phyloP scores from a whole-genome alignment of 2,797 vertebrate genomes.

The Momotus momota region DNA sequence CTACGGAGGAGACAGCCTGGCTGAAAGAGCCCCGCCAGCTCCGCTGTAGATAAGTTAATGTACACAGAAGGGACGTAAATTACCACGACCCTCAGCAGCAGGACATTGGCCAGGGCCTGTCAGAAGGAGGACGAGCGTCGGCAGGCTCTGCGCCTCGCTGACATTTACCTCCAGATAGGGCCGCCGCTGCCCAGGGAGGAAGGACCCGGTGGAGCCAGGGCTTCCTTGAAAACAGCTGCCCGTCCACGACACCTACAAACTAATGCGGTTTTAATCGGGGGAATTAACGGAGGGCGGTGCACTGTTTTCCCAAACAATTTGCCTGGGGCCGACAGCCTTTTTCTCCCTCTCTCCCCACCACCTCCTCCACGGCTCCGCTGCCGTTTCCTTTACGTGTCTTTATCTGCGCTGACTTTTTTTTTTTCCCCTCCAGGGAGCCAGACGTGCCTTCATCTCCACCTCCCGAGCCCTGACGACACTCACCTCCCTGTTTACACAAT shows the following conservation, averaged over 20 bases:
- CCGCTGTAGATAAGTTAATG: conserved; percentile 98
- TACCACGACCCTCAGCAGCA: conserved; percentile 95
- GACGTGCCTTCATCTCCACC: conserved; percentile 62
- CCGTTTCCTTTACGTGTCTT: conserved; percentile 64
- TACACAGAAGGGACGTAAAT: conserved; percentile 93
- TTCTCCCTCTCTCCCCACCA: neutral
- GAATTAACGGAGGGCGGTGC: conserved; percentile 74
- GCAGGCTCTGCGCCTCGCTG: conserved; percentile 77
- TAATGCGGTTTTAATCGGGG: conserved; percentile 81
- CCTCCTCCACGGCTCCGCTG: conserved; percentile 43
- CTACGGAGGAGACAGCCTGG: conserved; percentile 95
- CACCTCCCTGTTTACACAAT: conserved; percentile 81
- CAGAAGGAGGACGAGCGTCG: conserved; percentile 91
- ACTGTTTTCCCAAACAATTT: conserved; percentile 66
- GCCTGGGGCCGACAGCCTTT: conserved; percentile 46
- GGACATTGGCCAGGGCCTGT: conserved; percentile 99
- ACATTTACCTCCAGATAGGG: conserved; percentile 78
- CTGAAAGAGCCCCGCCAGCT: conserved; percentile 92
- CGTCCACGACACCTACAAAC: conserved; percentile 84
- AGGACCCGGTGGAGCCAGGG: conserved; percentile 86
- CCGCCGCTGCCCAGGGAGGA: conserved; percentile 76
- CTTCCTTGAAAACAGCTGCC: conserved; percentile 85
- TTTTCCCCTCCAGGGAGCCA: conserved; percentile 20
- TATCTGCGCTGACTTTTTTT: conserved; percentile 47
- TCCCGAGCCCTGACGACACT: conserved; percentile 48